Base-by-base conservation (phyloP, 1,140 invertebrate species). In the Philopotamus ludificatus region DNA sequence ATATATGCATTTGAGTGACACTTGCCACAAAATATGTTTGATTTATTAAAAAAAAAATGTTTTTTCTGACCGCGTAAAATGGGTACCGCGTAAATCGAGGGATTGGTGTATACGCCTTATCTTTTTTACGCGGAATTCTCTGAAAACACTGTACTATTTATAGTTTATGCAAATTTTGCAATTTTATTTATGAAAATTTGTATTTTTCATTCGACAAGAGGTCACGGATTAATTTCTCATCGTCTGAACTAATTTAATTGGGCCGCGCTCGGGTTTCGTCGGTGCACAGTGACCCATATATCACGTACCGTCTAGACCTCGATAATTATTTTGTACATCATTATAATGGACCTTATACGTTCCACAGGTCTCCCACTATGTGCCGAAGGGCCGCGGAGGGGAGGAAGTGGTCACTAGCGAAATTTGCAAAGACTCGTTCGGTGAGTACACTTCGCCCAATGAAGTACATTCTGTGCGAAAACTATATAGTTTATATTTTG, bases 341-440 rank as follows among this genome's bases (percentile, higher is more conserved):
- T 39, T 55, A 34, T 53, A 26, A 55, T 34, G 20, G 2, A 55
- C 9, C 3, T 28, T 49, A 8, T 34, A 7, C 28, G 28, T 34
- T 67, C 45, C 59, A 12, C 4, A 70, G 68, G 68, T 70, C 8
- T 64, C 57, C 8, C 63, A 67, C 50, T 65, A 65, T 63, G 65
- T 65, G 45, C 68, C 68, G 20, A 70, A 66, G 58, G 23, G 26
- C 2, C 58, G 51, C 15, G 62, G 62, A 10, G 65, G 57, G 4
- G 65, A 67, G 34, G 68, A 70, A 65, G 53, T 67, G 9, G 63
- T 70, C 2, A 70, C 68, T 4, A 70, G 68, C 28, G 65, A 70
- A 65, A 64, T 67, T 21, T 62, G 51, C 26, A 65, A 65, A 61
- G 59, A 70, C 61, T 61, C 58, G 23, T 53, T 70, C 26, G 68